These are phyloP conservation scores for Drosophila bipectinata DNA, from an alignment of 1,140 invertebrate genomes.

Conservation along the genomic window DNA sequence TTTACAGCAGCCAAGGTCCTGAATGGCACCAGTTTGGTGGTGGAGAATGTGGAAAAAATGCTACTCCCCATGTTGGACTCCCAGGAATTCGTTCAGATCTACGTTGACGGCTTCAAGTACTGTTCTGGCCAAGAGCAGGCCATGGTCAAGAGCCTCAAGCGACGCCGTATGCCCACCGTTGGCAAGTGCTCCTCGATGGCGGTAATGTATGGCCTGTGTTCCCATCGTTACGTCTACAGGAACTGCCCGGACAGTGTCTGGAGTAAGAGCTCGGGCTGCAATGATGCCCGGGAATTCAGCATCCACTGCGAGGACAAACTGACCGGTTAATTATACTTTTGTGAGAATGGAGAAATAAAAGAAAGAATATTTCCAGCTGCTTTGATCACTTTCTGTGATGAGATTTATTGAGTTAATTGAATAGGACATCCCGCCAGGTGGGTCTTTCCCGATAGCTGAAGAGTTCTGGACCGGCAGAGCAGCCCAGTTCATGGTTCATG, in stretches of 20 bases:
- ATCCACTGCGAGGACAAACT: constrained; percentile 20
- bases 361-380: constrained; percentile 17
- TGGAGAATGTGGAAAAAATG: constrained; percentile 41
- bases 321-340: not conserved
- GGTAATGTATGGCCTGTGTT: constrained; percentile 51
- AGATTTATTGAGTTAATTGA: constrained; percentile 27
- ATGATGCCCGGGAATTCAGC: constrained; percentile 34
- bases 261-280: constrained; percentile 47
- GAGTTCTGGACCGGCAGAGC: not conserved
- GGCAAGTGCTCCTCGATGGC: constrained; percentile 47
- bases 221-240: constrained; percentile 48
- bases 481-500: not conserved
- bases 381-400: constrained; percentile 10
- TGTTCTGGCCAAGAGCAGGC: constrained; percentile 31
- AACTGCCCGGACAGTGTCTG: constrained; percentile 46
- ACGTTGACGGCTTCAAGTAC: constrained; percentile 30
- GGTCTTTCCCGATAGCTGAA: constrained; percentile 21
- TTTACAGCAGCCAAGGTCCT: constrained; percentile 22
- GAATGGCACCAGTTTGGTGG: constrained; percentile 38
- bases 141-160: constrained; percentile 37
- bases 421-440: constrained; percentile 60
- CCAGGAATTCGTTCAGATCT: constrained; percentile 20
- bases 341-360: constrained; percentile 16
- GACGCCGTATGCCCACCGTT: constrained; percentile 43
- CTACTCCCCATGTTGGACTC: constrained; percentile 18